phyloP scores from a whole-genome alignment of 2,888 invertebrate genomes.

The Psylliodes chrysocephalus region DNA sequence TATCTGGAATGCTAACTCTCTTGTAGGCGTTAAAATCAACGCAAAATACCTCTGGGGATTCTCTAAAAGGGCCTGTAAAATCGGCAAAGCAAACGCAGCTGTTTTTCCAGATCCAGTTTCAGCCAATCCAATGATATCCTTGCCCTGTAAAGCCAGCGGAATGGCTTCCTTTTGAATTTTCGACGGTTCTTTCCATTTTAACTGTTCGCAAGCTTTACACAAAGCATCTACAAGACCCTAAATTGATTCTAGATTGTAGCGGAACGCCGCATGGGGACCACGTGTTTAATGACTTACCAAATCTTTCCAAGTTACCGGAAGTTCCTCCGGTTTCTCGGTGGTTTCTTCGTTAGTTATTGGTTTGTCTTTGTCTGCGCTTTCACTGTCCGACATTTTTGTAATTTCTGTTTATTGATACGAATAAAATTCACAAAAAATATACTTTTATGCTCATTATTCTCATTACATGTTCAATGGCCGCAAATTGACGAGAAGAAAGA shows the following conservation, averaged over 20 bases:
- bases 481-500: too few relatives aligned
- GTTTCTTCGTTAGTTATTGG: not conserved
- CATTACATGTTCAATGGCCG: too few relatives aligned
- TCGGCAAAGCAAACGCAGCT: constrained; percentile 96
- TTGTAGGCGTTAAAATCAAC: constrained; percentile 92
- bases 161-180: constrained; percentile 96
- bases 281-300: constrained; percentile 65
- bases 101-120: constrained; percentile 98
- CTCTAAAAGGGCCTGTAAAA: constrained; percentile 89
- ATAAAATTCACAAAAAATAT: too few relatives aligned
- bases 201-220: constrained; percentile 88
- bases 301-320: constrained; percentile 68
- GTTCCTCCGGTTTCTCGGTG: constrained; percentile 39
- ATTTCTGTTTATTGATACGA: too few relatives aligned
- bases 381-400: constrained; percentile 13
- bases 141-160: constrained; percentile 89
- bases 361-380: not conserved
- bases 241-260: constrained; percentile 38
- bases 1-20: constrained; percentile 98
- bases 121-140: constrained; percentile 72
- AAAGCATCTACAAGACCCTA: constrained; percentile 92
- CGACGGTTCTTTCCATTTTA: constrained; percentile 95
- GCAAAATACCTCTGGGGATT: constrained; percentile 95
- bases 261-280: constrained; percentile 31
- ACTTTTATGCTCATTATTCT: too few relatives aligned